phyloP scores from a whole-genome alignment of 2,888 invertebrate species.

The Lutraria lutraria region DNA sequence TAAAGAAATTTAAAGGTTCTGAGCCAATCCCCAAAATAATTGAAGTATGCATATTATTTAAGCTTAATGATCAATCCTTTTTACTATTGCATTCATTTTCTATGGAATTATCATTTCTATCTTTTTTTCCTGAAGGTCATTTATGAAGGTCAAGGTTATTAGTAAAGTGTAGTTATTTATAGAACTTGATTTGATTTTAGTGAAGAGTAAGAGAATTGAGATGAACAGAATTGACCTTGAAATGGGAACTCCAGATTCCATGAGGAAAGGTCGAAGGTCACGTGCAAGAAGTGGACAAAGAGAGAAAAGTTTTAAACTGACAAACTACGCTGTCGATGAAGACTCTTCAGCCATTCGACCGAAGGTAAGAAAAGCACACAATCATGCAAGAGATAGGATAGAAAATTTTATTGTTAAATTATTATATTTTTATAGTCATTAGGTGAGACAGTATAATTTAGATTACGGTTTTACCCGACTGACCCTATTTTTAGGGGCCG shows the following conservation, averaged over 20 bases:
- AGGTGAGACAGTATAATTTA: too few relatives aligned
- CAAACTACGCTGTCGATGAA: conserved; percentile 72
- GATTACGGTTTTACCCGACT: too few relatives aligned
- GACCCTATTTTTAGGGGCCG: too few relatives aligned
- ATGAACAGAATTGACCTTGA: conserved; percentile 59
- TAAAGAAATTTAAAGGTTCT: too few relatives aligned
- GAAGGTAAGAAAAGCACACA: background rate
- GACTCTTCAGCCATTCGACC: conserved; percentile 59
- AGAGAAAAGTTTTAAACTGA: conserved; percentile 67
- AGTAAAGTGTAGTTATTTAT: background rate
- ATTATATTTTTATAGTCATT: too few relatives aligned
- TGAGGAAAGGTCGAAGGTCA: conserved; percentile 51
- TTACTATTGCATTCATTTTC: too few relatives aligned
- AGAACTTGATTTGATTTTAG: conserved; percentile 41
- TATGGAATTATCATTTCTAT: too few relatives aligned
- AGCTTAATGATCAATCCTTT: too few relatives aligned
- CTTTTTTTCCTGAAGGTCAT: too few relatives aligned
- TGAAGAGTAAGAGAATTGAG: conserved; percentile 66
- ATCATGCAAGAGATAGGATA: background rate
- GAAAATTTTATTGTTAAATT: background rate
- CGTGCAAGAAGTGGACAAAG: conserved; percentile 58
- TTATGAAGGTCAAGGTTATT: background rate
- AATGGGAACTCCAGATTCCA: conserved; percentile 62
- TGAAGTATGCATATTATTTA: too few relatives aligned
- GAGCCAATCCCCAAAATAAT: too few relatives aligned